Evolutionary conservation across 2,113 vertebrate genomes (phyloP).

Genomic region (Lycocorax pyrrhopterus): DNA sequence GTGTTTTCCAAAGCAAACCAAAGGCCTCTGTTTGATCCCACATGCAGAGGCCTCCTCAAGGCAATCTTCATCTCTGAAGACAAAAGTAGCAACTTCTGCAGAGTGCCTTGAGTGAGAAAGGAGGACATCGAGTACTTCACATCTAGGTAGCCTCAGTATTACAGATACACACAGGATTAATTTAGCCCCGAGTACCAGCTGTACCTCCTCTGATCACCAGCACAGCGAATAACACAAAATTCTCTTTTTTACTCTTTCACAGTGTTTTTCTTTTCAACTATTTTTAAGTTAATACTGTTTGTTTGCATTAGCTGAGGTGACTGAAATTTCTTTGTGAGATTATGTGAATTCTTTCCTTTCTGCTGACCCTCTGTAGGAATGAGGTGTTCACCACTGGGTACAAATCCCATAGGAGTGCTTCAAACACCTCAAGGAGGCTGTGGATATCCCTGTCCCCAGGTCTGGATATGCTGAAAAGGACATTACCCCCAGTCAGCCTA

Average conservation of each 20-base stretch:
- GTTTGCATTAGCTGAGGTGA: not conserved
- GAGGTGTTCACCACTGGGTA: no score
- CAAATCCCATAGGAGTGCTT: not conserved
- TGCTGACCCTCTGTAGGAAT: not conserved
- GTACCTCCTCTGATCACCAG: not conserved
- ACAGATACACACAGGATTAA: not conserved
- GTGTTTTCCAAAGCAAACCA: not conserved
- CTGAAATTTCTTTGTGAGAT: not conserved
- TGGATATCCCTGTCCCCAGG: not conserved
- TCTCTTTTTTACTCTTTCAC: not conserved
- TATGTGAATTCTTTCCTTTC: not conserved
- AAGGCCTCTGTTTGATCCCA: not conserved
- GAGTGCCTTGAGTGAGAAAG: not conserved
- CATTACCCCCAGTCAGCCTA: not conserved
- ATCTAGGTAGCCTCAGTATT: not conserved
- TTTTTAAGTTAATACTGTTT: not conserved
- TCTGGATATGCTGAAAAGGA: not conserved
- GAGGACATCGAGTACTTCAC: not conserved
- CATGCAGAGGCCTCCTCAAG: not conserved
- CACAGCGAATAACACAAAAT: not conserved
- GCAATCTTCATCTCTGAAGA: not conserved
- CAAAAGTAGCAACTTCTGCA: not conserved
- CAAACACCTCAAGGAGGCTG: not conserved
- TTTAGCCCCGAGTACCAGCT: not conserved
- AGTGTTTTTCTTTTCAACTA: rapidly evolving